These are phyloP conservation scores for Nasonovia ribisnigri DNA, from an alignment of 2,888 invertebrate genomes.

Conservation along the genomic window DNA sequence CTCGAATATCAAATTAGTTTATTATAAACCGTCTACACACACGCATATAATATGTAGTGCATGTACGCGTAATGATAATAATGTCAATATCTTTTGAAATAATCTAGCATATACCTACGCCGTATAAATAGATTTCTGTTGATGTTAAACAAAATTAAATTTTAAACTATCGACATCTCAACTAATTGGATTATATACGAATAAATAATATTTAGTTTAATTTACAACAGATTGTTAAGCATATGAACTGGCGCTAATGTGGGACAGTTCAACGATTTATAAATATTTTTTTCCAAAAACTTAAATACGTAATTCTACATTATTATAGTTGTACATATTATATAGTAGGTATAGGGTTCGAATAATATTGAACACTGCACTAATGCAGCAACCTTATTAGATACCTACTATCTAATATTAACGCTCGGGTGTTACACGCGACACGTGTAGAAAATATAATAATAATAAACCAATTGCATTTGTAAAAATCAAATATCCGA, in stretches of 20 bases:
- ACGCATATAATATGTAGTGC: not conserved
- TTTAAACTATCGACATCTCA: not conserved
- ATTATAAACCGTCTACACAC: not conserved
- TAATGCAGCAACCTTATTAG: not conserved
- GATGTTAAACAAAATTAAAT: slow-evolving; percentile 22
- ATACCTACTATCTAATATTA: not conserved
- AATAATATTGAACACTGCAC: not conserved
- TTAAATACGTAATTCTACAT: not conserved
- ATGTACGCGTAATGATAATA: not conserved
- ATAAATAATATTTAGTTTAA: not conserved
- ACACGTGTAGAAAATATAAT: slow-evolving; percentile 8
- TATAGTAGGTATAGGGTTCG: too few species aligned
- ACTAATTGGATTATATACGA: not conserved
- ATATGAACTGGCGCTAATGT: not conserved
- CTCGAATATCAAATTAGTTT: slow-evolving; percentile 36
- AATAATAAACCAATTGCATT: slow-evolving; percentile 34
- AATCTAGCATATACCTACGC: not conserved
- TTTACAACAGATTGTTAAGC: not conserved
- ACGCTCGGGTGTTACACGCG: slow-evolving; percentile 21
- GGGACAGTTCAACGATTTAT: not conserved
- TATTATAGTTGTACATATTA: not conserved
- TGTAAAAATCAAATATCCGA: slow-evolving; percentile 45
- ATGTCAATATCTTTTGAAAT: not conserved
- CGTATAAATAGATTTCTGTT: slow-evolving; percentile 7
- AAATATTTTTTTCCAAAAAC: not conserved